A percentile compares a stretch with the other conserved stretches of the same genome.
Conservation (phyloP, 2,113 vertebrate species). For the Pangasianodon hypophthalmus region DNA sequence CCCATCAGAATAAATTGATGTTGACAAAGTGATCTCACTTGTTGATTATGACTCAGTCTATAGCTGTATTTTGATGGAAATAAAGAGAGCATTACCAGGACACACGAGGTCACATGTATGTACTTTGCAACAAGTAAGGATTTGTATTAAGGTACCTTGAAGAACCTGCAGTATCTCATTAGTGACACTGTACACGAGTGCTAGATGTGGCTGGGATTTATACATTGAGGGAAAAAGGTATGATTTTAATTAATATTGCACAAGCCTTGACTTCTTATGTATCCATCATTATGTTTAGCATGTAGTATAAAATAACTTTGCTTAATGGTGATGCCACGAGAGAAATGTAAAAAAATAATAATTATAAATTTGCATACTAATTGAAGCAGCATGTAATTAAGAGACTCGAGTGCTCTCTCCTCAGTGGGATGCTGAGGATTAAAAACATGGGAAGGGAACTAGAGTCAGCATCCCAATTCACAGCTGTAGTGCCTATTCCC, state of each 20-base stretch:
- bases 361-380: constrained; percentile 66
- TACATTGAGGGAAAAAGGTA: constrained; percentile 23
- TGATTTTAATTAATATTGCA: constrained; percentile 57
- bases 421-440: constrained; percentile 55
- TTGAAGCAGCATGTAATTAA: constrained; percentile 59
- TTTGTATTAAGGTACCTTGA: background rate
- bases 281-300: constrained; percentile 42
- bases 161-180: background rate
- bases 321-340: constrained; percentile 56
- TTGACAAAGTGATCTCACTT: constrained; percentile 3
- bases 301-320: constrained; percentile 42
- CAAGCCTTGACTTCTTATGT: constrained; percentile 31
- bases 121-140: background rate
- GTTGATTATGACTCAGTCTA: background rate
- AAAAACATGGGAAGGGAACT: constrained; percentile 57
- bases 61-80: constrained; percentile 5
- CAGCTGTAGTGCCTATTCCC: background rate
- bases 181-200: background rate
- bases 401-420: constrained; percentile 54
- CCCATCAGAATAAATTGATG: constrained; percentile 49
- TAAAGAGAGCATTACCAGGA: background rate
- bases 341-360: constrained; percentile 58
- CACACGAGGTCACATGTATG: background rate
- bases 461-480: constrained; percentile 34
- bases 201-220: constrained; percentile 30